Base-by-base conservation (phyloP, 2,797 vertebrate genomes). In the Chelidonichthys spinosus region DNA sequence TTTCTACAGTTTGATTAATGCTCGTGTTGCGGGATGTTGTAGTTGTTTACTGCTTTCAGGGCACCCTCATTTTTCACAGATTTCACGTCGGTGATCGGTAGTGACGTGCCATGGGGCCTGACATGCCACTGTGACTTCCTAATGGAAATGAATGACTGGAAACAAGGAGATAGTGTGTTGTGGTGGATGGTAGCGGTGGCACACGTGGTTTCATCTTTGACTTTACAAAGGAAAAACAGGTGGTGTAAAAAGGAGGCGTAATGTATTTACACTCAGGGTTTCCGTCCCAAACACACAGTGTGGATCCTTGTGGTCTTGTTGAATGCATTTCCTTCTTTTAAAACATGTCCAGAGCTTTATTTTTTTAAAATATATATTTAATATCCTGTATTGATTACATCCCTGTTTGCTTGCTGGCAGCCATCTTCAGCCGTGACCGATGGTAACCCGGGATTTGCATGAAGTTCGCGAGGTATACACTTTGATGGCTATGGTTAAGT, bases 91-190 rank as follows among this genome's bases (percentile, higher is more conserved):
- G 36, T 56, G 66, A 55, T 61, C 36, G 44, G 37, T 17, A 10
- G 9, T 17, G 53, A 46, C 40, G 70, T 13, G 17, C 58, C 10
- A 7, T 5, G 9, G 47, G 40, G 42, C 43, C 32, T 6, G 8
- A 18, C n/a, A 5, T 18, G n/a, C 17, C 3, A n/a, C 40, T 44
- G 10, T 63, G 46, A 17, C 17, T 73, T 70, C 44, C 46, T 46
- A 42, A 55, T 35, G 42, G 60, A 10, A 60, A 42, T 62, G 2
- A 62, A 56, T 56, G 50, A 18, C 17, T 60, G 49, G 25, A 55
- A 65, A 65, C n/a, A 47, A 39, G 32, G 4, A 15, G 58, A 42
- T 49, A 56, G 44, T 25, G 13, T 11, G 11, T 14, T 14, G 8
- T 3, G 4, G 13, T 33, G 66, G 18, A 35, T 47, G 25, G 2